Evolutionary conservation across 2,113 vertebrate genomes (phyloP), one percentile per base, ranked within the genome.

Genomic region (Toxotes chatareus): DNA sequence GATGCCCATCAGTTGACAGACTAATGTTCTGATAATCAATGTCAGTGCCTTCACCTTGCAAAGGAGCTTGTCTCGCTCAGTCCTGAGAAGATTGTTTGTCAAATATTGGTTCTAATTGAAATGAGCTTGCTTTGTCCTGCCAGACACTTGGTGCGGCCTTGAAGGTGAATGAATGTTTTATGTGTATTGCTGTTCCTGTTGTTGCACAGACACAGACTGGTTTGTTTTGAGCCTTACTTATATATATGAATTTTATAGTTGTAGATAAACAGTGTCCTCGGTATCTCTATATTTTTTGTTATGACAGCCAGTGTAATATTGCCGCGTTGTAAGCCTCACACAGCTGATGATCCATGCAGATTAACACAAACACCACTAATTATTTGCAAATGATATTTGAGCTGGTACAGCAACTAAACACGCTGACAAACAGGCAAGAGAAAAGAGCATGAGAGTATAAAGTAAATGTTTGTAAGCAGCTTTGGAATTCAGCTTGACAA

Each of bases 291-390:
- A 2, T 40, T 40, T 27, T 40, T 27, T 31, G 9, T 11, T 3
- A 17, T 53, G 71, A 42, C 64, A 79, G 46, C 60, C 23, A 42
- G 16, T 62, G 67, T 16, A 57, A 13, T 4, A 4, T 40, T 40
- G 34, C 31, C 55, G 47, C 56, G 34, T 46, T 68, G 49, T 49
- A 23, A 61, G 16, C 60, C 0, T 32, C 19, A 47, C 61, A 68
- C 23, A 38, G 49, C 57, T 79, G 67, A 79, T 71, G 60, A 76
- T 73, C 81, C 38, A 31, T 64, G 51, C 53, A 55, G 66, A 78
- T 74, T 59, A 70, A 85, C 70, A 68, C 38, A 81, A 84, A 87
- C 80, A 14, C 27, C 42, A 31, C 60, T 80, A 78, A 86, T 83
- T 79, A 76, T 76, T 80, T 70, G 69, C 53, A 79, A 80, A 76